A percentile compares a stretch with the other conserved stretches of the same genome.
These are phyloP conservation scores for Megalonaias nervosa DNA, from an alignment of 1,140 invertebrate species.

Conservation along the genomic window DNA sequence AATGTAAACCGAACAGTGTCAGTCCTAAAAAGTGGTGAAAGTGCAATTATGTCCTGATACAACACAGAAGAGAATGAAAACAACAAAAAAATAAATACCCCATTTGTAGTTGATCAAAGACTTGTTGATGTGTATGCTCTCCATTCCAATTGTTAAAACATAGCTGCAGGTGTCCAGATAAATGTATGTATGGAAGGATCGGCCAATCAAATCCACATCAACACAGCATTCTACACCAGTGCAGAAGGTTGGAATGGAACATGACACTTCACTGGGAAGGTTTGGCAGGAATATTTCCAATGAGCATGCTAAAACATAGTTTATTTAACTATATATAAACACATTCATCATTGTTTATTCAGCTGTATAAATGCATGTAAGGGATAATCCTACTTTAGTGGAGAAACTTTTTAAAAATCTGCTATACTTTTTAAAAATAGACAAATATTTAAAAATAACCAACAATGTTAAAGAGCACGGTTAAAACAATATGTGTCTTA, in stretches of 20 bases:
- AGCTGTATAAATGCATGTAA: not conserved
- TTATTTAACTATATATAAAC: not conserved
- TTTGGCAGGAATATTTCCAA: not conserved
- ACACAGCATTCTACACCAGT: constrained; percentile 15
- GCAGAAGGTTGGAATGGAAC: constrained; percentile 8
- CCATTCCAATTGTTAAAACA: constrained; percentile 12
- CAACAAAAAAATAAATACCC: not conserved
- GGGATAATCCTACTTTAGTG: too few relatives aligned
- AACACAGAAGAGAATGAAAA: too few relatives aligned
- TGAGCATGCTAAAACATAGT: not conserved
- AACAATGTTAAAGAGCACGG: too few relatives aligned
- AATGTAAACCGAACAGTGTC: too few relatives aligned
- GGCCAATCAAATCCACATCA: constrained; percentile 1
- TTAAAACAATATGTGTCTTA: too few relatives aligned
- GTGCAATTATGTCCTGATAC: too few relatives aligned
- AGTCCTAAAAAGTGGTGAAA: too few relatives aligned
- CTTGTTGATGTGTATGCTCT: constrained; percentile 8
- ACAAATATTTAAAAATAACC: too few relatives aligned
- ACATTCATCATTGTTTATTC: too few relatives aligned
- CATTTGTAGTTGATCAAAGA: constrained; percentile 15
- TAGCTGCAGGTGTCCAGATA: constrained; percentile 13
- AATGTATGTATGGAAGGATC: not conserved
- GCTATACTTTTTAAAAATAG: too few relatives aligned
- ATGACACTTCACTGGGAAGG: constrained; percentile 8
- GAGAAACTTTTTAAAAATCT: too few relatives aligned